A percentile compares a stretch with the other conserved stretches of the same genome.
phyloP scores from a whole-genome alignment of 2,113 vertebrate genomes.

The Takifugu bimaculatus region DNA sequence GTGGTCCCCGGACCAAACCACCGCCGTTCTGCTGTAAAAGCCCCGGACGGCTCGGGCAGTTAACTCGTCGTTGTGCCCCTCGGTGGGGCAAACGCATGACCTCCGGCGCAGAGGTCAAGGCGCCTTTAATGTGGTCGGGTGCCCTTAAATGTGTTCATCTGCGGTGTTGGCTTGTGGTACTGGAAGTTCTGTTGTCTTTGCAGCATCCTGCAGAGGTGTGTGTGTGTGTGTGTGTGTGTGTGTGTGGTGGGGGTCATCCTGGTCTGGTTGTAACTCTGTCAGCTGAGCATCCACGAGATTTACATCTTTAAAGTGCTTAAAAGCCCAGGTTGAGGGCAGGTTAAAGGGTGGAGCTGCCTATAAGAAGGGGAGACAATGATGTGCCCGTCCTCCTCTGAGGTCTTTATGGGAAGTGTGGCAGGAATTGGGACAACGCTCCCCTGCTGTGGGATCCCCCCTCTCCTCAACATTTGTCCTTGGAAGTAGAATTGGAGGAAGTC shows the following conservation, averaged over 20 bases:
- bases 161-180: neutral
- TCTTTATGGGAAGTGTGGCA: constrained; percentile 59
- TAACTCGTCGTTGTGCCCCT: too few relatives aligned
- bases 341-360: constrained; percentile 38
- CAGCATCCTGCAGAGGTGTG: constrained; percentile 35
- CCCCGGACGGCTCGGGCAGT: constrained; percentile 23
- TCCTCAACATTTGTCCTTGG: constrained; percentile 82
- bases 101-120: too few relatives aligned
- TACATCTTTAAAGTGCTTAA: constrained; percentile 7
- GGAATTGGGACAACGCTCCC: constrained; percentile 55
- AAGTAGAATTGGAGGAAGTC: constrained; percentile 96
- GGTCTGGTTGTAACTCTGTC: constrained; percentile 10
- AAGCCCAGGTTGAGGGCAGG: constrained; percentile 26
- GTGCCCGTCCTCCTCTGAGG: constrained; percentile 36
- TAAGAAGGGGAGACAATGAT: constrained; percentile 42
- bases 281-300: neutral
- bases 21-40: constrained; percentile 15
- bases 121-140: too few relatives aligned
- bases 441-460: constrained; percentile 77
- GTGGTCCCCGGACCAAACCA: constrained; percentile 19
- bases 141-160: too few relatives aligned
- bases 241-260: neutral
- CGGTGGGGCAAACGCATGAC: too few relatives aligned
- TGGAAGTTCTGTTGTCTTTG: constrained; percentile 16
- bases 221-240: constrained; percentile 7